Conservation (phyloP, 2,797 vertebrate species). For the Myiotriccus ornatus region DNA sequence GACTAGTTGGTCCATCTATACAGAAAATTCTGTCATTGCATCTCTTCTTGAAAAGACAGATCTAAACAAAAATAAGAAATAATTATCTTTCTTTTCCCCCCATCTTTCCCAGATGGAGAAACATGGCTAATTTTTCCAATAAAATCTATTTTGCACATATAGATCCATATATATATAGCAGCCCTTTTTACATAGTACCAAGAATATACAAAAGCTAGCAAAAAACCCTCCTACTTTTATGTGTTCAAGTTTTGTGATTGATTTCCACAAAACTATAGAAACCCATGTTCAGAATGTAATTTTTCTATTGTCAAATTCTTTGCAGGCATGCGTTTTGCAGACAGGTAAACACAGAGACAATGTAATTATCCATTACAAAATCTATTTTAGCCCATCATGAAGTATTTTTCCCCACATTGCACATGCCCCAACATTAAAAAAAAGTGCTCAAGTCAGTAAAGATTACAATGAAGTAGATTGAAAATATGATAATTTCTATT, state of each 20-base stretch:
- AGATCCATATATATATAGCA: background rate
- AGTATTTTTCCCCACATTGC: background rate
- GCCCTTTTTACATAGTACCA: background rate
- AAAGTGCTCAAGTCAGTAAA: background rate
- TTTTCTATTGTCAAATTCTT: background rate
- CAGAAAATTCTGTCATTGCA: background rate
- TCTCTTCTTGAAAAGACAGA: background rate
- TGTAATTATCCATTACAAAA: background rate
- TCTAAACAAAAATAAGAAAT: background rate
- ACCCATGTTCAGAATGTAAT: background rate
- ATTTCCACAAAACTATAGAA: background rate
- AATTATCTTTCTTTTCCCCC: background rate
- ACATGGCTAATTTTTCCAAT: background rate
- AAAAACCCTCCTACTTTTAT: fast-evolving
- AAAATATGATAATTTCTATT: background rate
- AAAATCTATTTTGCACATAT: background rate
- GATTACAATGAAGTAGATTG: background rate
- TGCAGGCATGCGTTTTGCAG: background rate
- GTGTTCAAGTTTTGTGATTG: background rate
- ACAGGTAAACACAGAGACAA: background rate
- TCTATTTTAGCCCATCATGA: background rate
- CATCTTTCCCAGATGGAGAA: background rate
- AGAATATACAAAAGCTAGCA: background rate
- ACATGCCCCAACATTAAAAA: background rate
- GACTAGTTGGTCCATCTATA: background rate